Conservation (phyloP, 2,888 invertebrate genomes). For the Gryllus longicercus region DNA sequence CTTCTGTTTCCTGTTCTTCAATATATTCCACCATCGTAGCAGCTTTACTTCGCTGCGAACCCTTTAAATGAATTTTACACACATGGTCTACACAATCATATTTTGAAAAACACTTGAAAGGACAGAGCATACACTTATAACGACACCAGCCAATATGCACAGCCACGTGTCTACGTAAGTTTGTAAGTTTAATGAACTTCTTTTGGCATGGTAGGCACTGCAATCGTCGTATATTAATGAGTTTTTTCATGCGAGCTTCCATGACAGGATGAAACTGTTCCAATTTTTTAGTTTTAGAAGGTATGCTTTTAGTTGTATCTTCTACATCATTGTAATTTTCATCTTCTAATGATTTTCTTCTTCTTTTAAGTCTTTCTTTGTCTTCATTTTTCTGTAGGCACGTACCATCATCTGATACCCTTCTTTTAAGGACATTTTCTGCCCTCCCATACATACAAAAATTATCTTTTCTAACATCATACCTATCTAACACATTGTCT, state of each 20-base stretch:
- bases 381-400: no score
- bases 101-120: constrained; percentile 64
- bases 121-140: constrained; percentile 72
- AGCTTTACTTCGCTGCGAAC: neutral
- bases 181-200: constrained; percentile 51
- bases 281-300: neutral
- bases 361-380: neutral
- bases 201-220: constrained; percentile 55
- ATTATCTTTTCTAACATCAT: neutral
- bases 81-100: constrained; percentile 65
- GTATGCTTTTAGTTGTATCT: neutral
- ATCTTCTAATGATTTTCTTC: neutral
- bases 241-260: constrained; percentile 42
- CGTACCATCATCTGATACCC: constrained; percentile 42
- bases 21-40: constrained; percentile 27
- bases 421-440: constrained; percentile 11
- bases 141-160: constrained; percentile 67
- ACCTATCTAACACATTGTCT: neutral
- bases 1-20: constrained; percentile 22
- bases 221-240: constrained; percentile 49
- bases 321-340: neutral
- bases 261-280: constrained; percentile 43
- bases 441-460: constrained; percentile 33
- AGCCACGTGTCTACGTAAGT: constrained; percentile 61
- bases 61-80: constrained; percentile 53